A percentile compares a stretch with the other conserved stretches of the same genome.
These are phyloP conservation scores for Paedocypris sp. DNA, from an alignment of 2,113 vertebrate species.

Conservation along the genomic window DNA sequence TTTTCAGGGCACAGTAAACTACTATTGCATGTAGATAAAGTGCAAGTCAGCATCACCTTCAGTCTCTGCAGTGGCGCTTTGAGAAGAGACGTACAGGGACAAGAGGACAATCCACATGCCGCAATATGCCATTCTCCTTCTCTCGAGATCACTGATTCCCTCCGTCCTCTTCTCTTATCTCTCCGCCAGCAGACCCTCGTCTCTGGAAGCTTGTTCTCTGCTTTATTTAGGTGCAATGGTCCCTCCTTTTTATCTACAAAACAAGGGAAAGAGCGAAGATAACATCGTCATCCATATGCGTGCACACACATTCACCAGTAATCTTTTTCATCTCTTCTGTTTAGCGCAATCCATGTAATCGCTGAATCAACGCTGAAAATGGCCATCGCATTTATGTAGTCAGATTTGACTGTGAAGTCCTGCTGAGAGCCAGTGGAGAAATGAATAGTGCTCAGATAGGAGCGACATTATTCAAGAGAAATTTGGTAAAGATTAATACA, in stretches of 20 bases:
- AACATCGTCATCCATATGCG: conserved; percentile 20
- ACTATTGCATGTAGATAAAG: neutral
- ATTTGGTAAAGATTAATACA: neutral
- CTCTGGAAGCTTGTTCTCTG: conserved; percentile 34
- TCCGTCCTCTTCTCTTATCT: conserved; percentile 25
- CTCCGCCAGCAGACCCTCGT: conserved; percentile 34
- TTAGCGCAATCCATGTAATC: conserved; percentile 4
- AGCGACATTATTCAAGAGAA: neutral
- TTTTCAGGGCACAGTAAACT: neutral
- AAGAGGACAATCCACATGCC: conserved; percentile 51
- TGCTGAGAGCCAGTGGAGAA: neutral
- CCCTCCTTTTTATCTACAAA: conserved; percentile 46
- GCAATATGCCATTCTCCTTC: conserved; percentile 48
- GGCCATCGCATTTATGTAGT: neutral
- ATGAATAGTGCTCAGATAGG: neutral
- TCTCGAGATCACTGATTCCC: conserved; percentile 15
- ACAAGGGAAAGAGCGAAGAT: conserved; percentile 16
- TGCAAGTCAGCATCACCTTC: conserved; percentile 49
- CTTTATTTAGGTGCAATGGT: conserved; percentile 43
- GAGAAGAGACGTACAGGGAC: conserved; percentile 46
- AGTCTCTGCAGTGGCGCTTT: conserved; percentile 46
- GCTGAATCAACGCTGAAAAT: conserved; percentile 1
- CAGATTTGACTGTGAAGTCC: neutral
- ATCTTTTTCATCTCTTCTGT: conserved; percentile 4
- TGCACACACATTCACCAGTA: conserved; percentile 6